These are phyloP conservation scores for Saturnia japonica DNA, from an alignment of 2,888 invertebrate genomes.

Conservation along the genomic window DNA sequence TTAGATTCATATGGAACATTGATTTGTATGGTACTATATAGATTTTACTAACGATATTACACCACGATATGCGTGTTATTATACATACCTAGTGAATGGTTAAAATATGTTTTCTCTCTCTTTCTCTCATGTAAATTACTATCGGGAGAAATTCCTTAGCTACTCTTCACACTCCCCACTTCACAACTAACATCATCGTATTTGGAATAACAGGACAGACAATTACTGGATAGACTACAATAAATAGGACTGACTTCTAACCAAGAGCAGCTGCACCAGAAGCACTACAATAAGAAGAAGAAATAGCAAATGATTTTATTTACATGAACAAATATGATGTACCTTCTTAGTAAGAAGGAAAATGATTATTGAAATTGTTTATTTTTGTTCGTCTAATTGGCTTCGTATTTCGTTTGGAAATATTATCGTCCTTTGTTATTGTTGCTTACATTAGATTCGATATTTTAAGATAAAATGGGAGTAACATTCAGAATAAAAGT, in stretches of 20 bases:
- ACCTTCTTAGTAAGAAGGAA: neutral
- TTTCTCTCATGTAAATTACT: no score
- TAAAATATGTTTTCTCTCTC: no score
- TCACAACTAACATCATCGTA: no score
- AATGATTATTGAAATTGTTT: conserved; percentile 15
- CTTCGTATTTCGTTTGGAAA: conserved; percentile 17
- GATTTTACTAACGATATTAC: no score
- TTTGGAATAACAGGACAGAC: no score
- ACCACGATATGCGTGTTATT: no score
- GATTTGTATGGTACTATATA: no score
- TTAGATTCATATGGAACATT: no score
- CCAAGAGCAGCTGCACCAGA: neutral
- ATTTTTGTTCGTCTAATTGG: conserved; percentile 15
- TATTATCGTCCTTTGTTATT: conserved; percentile 18
- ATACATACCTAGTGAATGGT: no score
- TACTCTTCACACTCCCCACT: no score
- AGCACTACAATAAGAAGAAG: neutral
- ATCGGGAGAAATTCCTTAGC: no score
- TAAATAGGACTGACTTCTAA: neutral
- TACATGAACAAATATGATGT: neutral
- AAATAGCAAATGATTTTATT: neutral
- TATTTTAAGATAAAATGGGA: conserved; percentile 5
- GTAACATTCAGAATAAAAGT: neutral
- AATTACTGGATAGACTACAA: neutral
- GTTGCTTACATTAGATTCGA: conserved; percentile 9